phyloP scores from a whole-genome alignment of 2,797 vertebrate species.

The Antrozous pallidus region DNA sequence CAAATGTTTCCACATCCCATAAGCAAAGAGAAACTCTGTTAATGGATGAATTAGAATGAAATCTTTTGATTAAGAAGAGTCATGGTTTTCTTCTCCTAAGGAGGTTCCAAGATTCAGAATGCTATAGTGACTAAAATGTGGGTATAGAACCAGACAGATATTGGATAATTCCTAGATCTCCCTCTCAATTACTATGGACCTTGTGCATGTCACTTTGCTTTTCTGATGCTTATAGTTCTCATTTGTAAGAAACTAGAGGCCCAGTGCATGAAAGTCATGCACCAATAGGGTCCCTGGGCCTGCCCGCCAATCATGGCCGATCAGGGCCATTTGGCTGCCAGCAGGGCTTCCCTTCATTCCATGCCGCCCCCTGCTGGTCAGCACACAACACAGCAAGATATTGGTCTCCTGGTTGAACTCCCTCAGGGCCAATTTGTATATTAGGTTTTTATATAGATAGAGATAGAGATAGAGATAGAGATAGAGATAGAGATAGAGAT shows the following conservation, averaged over 20 bases:
- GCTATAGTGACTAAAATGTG: neutral
- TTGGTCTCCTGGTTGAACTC: too few species aligned
- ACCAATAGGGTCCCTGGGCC: too few species aligned
- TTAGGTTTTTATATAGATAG: too few species aligned
- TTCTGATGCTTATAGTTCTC: neutral
- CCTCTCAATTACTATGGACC: neutral
- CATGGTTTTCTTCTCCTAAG: neutral
- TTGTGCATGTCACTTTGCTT: neutral
- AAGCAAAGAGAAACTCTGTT: neutral
- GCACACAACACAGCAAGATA: too few species aligned
- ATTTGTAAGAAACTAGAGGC: neutral
- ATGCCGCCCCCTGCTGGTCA: too few species aligned
- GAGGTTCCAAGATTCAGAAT: constrained; percentile 17
- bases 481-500: too few species aligned
- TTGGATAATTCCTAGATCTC: neutral
- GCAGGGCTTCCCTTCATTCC: too few species aligned
- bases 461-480: too few species aligned
- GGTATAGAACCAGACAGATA: neutral
- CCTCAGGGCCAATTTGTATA: too few species aligned
- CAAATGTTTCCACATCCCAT: neutral
- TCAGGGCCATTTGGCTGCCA: too few species aligned
- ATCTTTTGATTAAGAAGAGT: constrained; percentile 9
- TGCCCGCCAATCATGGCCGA: too few species aligned
- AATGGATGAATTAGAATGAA: constrained; percentile 21
- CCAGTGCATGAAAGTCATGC: too few species aligned